Evolutionary conservation across 2,888 invertebrate genomes (phyloP).

Genomic region (Malacosoma neustria): DNA sequence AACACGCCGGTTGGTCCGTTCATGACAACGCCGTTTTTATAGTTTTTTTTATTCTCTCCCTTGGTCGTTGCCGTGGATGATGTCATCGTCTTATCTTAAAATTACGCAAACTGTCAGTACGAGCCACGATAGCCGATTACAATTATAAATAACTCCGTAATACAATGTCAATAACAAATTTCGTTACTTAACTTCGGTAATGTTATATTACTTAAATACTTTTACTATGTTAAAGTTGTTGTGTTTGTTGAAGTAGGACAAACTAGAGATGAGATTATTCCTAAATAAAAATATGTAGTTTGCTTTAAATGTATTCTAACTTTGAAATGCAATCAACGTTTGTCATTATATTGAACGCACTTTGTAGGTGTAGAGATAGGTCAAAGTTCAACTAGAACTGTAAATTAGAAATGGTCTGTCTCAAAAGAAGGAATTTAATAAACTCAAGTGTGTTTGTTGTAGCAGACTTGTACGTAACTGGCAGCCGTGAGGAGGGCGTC

Average conservation of each 20-base stretch:
- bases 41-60: constrained; percentile 41
- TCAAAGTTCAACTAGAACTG: constrained; percentile 8
- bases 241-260: no score
- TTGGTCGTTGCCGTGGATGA: constrained; percentile 45
- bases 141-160: constrained; percentile 16
- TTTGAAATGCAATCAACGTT: no score
- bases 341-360: no score
- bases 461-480: constrained; percentile 40
- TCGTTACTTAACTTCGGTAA: neutral
- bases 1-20: constrained; percentile 39
- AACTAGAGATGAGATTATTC: no score
- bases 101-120: constrained; percentile 17
- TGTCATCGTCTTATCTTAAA: constrained; percentile 47
- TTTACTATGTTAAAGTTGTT: no score
- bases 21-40: constrained; percentile 25
- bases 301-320: no score
- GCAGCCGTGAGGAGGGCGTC: constrained; percentile 47
- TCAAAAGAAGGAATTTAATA: constrained; percentile 36
- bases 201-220: no score
- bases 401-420: constrained; percentile 12
- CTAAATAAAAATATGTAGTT: no score
- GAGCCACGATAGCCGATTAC: constrained; percentile 26
- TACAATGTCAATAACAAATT: constrained; percentile 7
- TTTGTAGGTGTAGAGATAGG: no score
- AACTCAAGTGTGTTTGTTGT: constrained; percentile 47